Evolutionary conservation across 2,888 invertebrate genomes (phyloP), one percentile per base, ranked within the genome.

Genomic region (Dynastes tityus): DNA sequence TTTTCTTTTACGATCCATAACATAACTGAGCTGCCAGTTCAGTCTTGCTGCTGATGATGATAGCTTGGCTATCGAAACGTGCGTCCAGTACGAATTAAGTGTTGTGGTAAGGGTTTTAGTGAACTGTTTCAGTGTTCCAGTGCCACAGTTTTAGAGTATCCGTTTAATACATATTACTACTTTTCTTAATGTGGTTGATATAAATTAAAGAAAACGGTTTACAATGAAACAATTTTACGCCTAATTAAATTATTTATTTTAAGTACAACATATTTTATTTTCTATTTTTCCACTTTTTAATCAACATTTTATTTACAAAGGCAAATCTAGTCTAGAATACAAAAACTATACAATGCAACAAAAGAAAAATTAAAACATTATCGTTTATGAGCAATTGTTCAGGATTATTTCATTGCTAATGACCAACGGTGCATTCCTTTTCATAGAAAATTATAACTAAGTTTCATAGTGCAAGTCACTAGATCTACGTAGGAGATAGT

Each of bases 311-410:
- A 78, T 78, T 74, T 78, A 78, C 78, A 78, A 49, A 73, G 29
- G 53, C 49, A 73, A 37, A 37, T 49, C 51, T 75, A 78, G 53
- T 67, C 64, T 78, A 78, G 27, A 51, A 73, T 78, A 71, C 68
- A 63, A 70, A 77, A 77, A 71, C 61, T 61, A 70, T 40, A 71
- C 51, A 45, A 61, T 58, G 71, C 64, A 77, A 71, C 61, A 77
- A 70, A 77, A 70, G 45, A 11, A 40, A 13, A 51, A 51, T 65
- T 22, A 40, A 64, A 67, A 78, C 78, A 78, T 78, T 78, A 78
- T 45, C 9, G 11, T 29, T 73, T 73, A 71, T 80, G 80, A 80
- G 80, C 80, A 80, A 80, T 74, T 76, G 51, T 80, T 80, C 80
- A 80, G 80, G 71, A 76, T 80, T 78, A n/a, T 49, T 22, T 67